Percentiles rank a stretch among this genome's conserved stretches.
Evolutionary conservation across 2,113 vertebrate species (phyloP).

Genomic region (Rhabdomys dilectus): DNA sequence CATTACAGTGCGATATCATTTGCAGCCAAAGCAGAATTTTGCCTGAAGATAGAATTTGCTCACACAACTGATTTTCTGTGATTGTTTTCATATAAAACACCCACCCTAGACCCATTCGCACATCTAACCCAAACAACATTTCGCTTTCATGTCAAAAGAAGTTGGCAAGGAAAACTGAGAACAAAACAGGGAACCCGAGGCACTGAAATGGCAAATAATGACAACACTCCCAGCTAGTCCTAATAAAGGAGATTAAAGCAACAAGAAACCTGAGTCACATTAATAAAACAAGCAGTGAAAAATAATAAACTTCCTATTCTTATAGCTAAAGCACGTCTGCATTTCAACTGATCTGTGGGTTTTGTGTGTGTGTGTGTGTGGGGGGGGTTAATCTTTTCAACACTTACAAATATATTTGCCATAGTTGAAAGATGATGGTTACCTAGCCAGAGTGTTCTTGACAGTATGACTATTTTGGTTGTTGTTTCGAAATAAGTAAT

Average conservation of each 20-base stretch:
- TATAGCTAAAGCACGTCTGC: slow-evolving; percentile 84
- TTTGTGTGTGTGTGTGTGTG: too few relatives aligned
- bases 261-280: slow-evolving; percentile 90
- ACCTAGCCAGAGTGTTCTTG: slow-evolving; percentile 62
- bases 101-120: slow-evolving; percentile 71
- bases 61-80: slow-evolving; percentile 71
- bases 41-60: slow-evolving; percentile 81
- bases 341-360: slow-evolving; percentile 84
- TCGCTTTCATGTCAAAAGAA: slow-evolving; percentile 82
- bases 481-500: slow-evolving; percentile 67
- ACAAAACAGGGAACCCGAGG: slow-evolving; percentile 84
- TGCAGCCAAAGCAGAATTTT: slow-evolving; percentile 74
- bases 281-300: slow-evolving; percentile 92
- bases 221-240: slow-evolving; percentile 91
- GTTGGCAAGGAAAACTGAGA: slow-evolving; percentile 79
- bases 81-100: slow-evolving; percentile 71
- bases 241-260: slow-evolving; percentile 94
- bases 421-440: slow-evolving; percentile 62
- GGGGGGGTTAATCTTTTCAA: too few relatives aligned
- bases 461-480: slow-evolving; percentile 52
- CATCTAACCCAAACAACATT: slow-evolving; percentile 78
- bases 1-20: slow-evolving; percentile 61
- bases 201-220: slow-evolving; percentile 90
- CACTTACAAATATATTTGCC: slow-evolving; percentile 89
- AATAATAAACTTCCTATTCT: slow-evolving; percentile 86